A percentile compares a stretch with the other conserved stretches of the same genome.
These are phyloP conservation scores for Philereme vetulata DNA, from an alignment of 2,888 invertebrate genomes.

Conservation along the genomic window DNA sequence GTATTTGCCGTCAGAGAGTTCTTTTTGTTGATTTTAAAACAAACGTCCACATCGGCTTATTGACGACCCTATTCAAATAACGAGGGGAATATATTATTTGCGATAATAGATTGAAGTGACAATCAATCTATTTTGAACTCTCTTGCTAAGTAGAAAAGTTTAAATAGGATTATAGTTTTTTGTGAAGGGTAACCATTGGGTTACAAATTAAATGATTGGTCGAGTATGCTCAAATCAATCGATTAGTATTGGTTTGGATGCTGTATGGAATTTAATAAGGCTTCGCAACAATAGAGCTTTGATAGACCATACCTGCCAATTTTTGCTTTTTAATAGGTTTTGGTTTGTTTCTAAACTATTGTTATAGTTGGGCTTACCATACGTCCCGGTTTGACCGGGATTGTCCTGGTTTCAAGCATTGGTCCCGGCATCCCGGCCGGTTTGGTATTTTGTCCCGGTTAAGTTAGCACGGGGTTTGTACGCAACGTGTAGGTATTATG, in stretches of 20 bases:
- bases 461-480: too few species aligned
- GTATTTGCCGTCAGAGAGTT: slow-evolving; percentile 45
- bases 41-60: slow-evolving; percentile 26
- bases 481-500: too few species aligned
- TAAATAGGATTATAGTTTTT: neutral
- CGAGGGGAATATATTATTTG: slow-evolving; percentile 61
- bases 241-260: slow-evolving; percentile 24
- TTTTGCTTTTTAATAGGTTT: too few species aligned
- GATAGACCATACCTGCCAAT: too few species aligned
- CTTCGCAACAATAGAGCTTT: too few species aligned
- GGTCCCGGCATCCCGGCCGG: too few species aligned
- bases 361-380: too few species aligned
- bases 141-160: neutral
- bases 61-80: slow-evolving; percentile 50
- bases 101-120: slow-evolving; percentile 27
- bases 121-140: slow-evolving; percentile 18
- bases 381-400: too few species aligned
- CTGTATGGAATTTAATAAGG: neutral
- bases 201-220: slow-evolving; percentile 47
- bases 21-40: slow-evolving; percentile 41
- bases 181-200: slow-evolving; percentile 37
- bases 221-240: slow-evolving; percentile 22
- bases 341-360: too few species aligned
- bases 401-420: too few species aligned
- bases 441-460: too few species aligned